Conservation (phyloP, 2,113 vertebrate species). For the Fulmarus glacialis region DNA sequence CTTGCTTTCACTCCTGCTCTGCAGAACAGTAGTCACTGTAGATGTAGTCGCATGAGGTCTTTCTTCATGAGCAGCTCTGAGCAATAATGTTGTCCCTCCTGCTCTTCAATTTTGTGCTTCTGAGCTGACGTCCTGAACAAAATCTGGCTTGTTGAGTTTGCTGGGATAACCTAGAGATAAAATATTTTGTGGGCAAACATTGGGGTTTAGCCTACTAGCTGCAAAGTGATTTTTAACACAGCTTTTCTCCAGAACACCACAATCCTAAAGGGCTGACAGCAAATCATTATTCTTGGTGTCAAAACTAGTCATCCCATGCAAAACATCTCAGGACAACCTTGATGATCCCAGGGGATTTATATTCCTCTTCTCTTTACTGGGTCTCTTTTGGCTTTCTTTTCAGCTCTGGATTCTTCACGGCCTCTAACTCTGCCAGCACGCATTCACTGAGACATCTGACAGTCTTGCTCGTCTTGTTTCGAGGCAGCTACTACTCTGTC, state of each 20-base stretch:
- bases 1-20: background rate
- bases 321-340: background rate
- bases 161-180: background rate
- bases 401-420: background rate
- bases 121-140: background rate
- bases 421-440: background rate
- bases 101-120: background rate
- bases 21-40: background rate
- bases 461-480: background rate
- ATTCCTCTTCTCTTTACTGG: background rate
- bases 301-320: background rate
- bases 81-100: background rate
- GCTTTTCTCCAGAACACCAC: background rate
- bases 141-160: background rate
- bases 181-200: background rate
- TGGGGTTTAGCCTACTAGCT: background rate
- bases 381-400: background rate
- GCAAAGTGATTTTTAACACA: background rate
- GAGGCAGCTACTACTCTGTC: background rate
- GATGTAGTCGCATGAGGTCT: rapidly evolving
- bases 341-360: background rate
- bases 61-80: background rate
- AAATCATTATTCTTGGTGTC: background rate
- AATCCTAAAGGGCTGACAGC: background rate
- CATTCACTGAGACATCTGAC: background rate